Base-by-base conservation (phyloP, 2,888 invertebrate species). In the Isoperla grammatica region DNA sequence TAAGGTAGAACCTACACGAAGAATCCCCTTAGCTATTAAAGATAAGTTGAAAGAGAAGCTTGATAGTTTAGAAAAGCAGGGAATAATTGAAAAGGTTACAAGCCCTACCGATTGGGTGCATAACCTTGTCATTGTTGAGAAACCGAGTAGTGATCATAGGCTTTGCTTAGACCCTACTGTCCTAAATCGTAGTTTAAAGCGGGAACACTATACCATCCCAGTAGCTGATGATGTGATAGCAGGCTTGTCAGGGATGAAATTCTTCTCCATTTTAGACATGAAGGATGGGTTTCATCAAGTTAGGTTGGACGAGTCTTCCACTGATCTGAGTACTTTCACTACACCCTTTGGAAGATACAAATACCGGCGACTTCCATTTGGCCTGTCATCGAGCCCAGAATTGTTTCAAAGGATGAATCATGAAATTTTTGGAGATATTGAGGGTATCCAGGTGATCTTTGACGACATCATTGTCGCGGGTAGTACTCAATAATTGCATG, bases 381-480 rank as follows among this genome's bases (percentile, higher is more conserved):
- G 63, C 2, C 8, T 63, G 2, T 19, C 49, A 22, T 35, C 57
- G 11, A 29, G 5, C 8, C 29, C 29, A 6, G 29, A 29, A 29
- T 4, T 29, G 29, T 29, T 29, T 29, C 29, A 29, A 8, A 29
- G 29, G 29, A 66, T 64, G 56, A 71, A 69, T 63, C 63, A 66
- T 23, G 64, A 61, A 19, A 65, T 68, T 20, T 72, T 72, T 64
- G 71, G 69, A 17, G 69, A 70, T 48, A 71, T 72, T 37, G 65
- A 67, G 15, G 68, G 70, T 4, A 68, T 71, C 6, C 54, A 68
- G 8, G 61, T 72, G 1, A 72, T 72, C 62, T 70, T 71, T 59
- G 71, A 73, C 66, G 71, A 72, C 60, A 55, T 72, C 29, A 59
- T 69, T n/a, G 66, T 72, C 13, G 61, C 62, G 53, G 70, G 60